phyloP scores from a whole-genome alignment of 30 jellyfish, hydroid and myxozoan genomes.

The Phacellophora camtschatica region DNA sequence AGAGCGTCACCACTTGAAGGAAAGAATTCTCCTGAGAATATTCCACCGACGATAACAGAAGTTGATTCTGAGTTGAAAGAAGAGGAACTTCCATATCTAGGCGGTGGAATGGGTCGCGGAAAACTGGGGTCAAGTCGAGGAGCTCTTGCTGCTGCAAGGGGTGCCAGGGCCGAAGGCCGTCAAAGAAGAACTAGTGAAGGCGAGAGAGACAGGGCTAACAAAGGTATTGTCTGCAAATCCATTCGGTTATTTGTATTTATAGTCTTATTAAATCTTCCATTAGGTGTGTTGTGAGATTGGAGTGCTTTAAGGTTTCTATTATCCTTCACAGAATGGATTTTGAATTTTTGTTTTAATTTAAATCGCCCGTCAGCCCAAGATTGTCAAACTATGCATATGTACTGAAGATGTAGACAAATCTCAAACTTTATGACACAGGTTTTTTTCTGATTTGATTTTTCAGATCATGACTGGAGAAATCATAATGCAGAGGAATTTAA shows the following conservation, averaged over 20 bases:
- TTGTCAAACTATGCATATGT: too few relatives aligned
- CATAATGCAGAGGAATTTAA: constrained; percentile 18
- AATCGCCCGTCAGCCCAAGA: too few relatives aligned
- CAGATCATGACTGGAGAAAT: constrained; percentile 68
- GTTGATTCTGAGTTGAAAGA: constrained; percentile 75
- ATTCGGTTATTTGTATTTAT: neutral
- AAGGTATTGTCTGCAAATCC: neutral
- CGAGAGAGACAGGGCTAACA: constrained; percentile 56
- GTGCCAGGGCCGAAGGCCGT: constrained; percentile 32
- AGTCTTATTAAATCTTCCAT: neutral
- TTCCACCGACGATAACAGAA: constrained; percentile 89
- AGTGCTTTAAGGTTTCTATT: too few relatives aligned
- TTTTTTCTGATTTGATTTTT: neutral
- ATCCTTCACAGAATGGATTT: too few relatives aligned
- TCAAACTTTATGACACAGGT: too few relatives aligned
- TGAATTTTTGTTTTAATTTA: too few relatives aligned
- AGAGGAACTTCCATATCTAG: constrained; percentile 39
- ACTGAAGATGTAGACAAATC: too few relatives aligned
- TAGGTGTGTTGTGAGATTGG: neutral
- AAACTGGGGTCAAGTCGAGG: constrained; percentile 79
- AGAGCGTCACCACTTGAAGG: constrained; percentile 81
- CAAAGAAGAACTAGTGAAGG: constrained; percentile 75
- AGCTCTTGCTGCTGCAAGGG: constrained; percentile 53
- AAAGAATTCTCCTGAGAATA: constrained; percentile 82
- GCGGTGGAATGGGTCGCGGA: constrained; percentile 77